Percentiles rank a stretch among this genome's conserved stretches.
Evolutionary conservation across 2,113 vertebrate species (phyloP).

Genomic region (Motacilla tschutschensis): DNA sequence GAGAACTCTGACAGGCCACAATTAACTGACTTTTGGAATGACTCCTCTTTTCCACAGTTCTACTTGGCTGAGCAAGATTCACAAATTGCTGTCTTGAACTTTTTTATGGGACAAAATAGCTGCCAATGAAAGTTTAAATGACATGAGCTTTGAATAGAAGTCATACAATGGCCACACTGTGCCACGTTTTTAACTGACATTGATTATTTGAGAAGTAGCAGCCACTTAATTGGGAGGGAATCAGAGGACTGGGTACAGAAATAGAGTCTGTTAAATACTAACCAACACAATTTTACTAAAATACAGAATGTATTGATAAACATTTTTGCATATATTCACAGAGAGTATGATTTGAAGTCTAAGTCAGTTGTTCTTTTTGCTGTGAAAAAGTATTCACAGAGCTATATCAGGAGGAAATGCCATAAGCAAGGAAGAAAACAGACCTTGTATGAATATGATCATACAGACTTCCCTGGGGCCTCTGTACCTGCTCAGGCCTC

Average conservation of each 20-base stretch:
- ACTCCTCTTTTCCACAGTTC: conserved; percentile 66
- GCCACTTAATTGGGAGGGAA: background rate
- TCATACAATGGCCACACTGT: conserved; percentile 58
- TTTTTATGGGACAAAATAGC: conserved; percentile 78
- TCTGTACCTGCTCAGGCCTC: background rate
- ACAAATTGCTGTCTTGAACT: conserved; percentile 80
- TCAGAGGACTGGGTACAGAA: background rate
- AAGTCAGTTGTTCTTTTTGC: background rate
- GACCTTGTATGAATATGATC: background rate
- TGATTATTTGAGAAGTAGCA: conserved; percentile 36
- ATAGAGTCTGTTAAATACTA: background rate
- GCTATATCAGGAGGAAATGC: background rate
- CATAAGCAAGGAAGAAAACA: background rate
- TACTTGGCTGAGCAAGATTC: conserved; percentile 72
- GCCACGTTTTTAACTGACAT: conserved; percentile 61
- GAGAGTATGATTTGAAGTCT: background rate
- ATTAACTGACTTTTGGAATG: conserved; percentile 81
- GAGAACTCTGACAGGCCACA: conserved; percentile 51
- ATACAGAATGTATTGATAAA: background rate
- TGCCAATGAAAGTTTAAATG: conserved; percentile 81
- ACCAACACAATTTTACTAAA: background rate
- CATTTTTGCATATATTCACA: background rate
- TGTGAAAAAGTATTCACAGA: background rate
- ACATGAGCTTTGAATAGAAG: conserved; percentile 64
- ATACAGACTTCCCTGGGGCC: background rate